Percentiles rank a stretch among this genome's conserved stretches.
phyloP scores from a whole-genome alignment of 2,888 invertebrate genomes.

The Drosophila monieri region DNA sequence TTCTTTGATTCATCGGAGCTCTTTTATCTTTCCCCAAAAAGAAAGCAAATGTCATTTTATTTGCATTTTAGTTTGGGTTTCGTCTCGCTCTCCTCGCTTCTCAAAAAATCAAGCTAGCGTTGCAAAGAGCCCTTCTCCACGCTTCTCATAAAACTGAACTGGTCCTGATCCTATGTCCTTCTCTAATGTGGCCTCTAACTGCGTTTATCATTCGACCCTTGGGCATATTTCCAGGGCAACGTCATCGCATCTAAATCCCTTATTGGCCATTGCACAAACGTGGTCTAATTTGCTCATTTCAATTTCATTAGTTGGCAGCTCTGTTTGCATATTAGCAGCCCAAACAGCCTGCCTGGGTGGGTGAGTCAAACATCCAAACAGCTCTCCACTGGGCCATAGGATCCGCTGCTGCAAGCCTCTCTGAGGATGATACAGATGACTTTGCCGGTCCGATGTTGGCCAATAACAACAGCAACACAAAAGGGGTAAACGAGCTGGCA shows the following conservation, averaged over 20 bases:
- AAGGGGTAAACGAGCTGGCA: constrained; percentile 54
- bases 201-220: constrained; percentile 4
- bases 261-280: constrained; percentile 42
- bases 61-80: neutral
- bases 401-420: constrained; percentile 27
- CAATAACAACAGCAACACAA: constrained; percentile 62
- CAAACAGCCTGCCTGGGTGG: constrained; percentile 59
- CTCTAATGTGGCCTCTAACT: neutral
- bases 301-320: constrained; percentile 76
- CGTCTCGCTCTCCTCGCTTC: neutral
- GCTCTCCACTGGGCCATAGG: constrained; percentile 62
- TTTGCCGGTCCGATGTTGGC: constrained; percentile 56
- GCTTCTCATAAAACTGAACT: neutral
- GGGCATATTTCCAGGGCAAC: constrained; percentile 11
- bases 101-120: neutral
- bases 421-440: constrained; percentile 47
- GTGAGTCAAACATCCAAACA: constrained; percentile 61
- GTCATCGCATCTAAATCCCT: constrained; percentile 18
- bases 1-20: constrained; percentile 25
- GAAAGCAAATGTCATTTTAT: constrained; percentile 18
- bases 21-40: constrained; percentile 8
- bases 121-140: neutral
- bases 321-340: constrained; percentile 77
- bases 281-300: constrained; percentile 75
- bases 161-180: too few species aligned